Evolutionary conservation across 2,113 vertebrate species (phyloP).

Genomic region (Phasianus colchicus): DNA sequence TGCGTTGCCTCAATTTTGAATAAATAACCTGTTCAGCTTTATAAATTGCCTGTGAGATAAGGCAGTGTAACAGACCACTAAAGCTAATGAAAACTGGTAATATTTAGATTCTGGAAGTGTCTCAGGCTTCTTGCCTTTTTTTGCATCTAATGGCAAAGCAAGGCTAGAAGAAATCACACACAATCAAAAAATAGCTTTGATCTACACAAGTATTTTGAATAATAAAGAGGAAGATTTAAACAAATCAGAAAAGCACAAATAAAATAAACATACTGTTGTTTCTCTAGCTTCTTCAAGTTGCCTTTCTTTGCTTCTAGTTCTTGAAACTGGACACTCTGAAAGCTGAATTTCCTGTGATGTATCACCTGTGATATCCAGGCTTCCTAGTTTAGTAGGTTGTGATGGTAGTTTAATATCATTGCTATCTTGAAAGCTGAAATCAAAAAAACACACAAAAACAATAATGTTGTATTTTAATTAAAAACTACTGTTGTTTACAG

Average conservation of each 20-base stretch:
- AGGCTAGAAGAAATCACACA: not conserved
- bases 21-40: not conserved
- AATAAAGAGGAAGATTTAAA: not conserved
- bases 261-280: conserved; percentile 20
- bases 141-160: not conserved
- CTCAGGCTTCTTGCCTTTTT: not conserved
- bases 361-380: not conserved
- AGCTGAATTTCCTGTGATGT: not conserved
- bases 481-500: not conserved
- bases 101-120: not conserved
- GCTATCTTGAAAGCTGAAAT: conserved; percentile 50
- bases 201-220: not conserved
- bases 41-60: not conserved
- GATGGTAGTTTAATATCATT: not conserved
- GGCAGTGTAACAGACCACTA: not conserved
- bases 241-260: not conserved
- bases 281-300: not conserved
- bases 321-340: not conserved
- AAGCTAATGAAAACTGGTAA: accelerated
- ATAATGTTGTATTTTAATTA: not conserved
- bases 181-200: not conserved
- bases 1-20: not conserved
- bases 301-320: not conserved
- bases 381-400: not conserved
- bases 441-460: not conserved